Base-by-base conservation (phyloP, 2,797 vertebrate genomes). In the Scarus forsteni region DNA sequence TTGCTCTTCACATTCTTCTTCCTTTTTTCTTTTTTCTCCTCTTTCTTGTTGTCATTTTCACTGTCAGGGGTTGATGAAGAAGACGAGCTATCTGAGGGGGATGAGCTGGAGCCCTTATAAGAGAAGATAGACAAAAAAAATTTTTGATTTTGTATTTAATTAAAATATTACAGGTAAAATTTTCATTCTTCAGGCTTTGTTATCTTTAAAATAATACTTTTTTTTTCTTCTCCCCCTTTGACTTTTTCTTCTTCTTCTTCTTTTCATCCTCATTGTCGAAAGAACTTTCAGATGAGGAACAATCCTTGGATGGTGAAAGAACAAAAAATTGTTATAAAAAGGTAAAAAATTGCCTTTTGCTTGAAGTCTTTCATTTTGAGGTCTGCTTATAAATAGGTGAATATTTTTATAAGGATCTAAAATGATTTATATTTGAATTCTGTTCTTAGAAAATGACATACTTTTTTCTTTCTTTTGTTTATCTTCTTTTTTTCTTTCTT, bases 231-330 rank as follows among this genome's bases (percentile, higher is more conserved):
- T 83, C 71, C 8, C 75, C 75, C 1, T 85, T 82, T 10, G 79
- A 76, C 0, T 85, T 83, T 0, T 88, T 82, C 6, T 90, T 88
- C 6, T 86, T 84, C 49, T 89, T 89, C 49, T 92, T 91, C 77
- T 91, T 86, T 0, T 91, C 80, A 6, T 89, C 76, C n/a, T 92
- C 87, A 15, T 81, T 86, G 67, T 89, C 89, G 3, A 77, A 90
- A 8, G 84, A 89, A 65, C 80, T 79, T 27, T 86, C 83, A 49
- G 80, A 89, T 42, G 85, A 88, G 7, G 74, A 87, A 0, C 81
- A 90, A 13, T 84, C 81, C 87, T 91, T 54, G 1, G 11, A 68
- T 0, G 61, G 58, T 71, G 52, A 45, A 66, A 16, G 7, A 14
- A 19, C 12, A 56, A 0, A 75, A 39, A 43, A 70, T 55, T 12